These are phyloP conservation scores for Shinisaurus crocodilurus DNA, from an alignment of 2,113 vertebrate genomes.

Conservation along the genomic window DNA sequence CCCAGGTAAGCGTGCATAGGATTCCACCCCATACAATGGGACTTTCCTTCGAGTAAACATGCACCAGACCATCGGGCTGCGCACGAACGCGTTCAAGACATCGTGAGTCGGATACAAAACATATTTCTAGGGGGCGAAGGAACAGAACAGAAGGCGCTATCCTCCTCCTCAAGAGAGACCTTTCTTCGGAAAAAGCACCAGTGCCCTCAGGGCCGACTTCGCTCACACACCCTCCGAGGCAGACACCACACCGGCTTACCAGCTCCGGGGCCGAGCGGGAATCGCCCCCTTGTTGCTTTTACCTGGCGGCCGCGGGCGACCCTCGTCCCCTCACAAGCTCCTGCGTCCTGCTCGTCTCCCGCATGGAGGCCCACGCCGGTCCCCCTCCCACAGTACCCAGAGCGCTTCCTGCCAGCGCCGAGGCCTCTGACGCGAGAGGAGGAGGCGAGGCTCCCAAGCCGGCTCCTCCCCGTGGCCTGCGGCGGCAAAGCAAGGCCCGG, in stretches of 20 bases:
- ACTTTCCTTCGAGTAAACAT: background rate
- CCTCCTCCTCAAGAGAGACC: background rate
- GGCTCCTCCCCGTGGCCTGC: background rate
- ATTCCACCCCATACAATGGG: background rate
- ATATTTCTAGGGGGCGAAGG: background rate
- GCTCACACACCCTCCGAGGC: no score
- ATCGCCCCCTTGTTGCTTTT: no score
- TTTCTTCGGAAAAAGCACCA: background rate
- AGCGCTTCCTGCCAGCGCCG: background rate
- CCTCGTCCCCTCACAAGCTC: background rate
- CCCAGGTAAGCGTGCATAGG: background rate
- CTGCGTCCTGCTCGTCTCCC: background rate
- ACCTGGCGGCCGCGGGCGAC: background rate
- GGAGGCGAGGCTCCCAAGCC: background rate
- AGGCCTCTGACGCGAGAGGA: background rate
- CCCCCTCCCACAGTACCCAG: no score
- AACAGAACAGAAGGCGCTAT: background rate
- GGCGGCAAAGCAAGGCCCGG: background rate
- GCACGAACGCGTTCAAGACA: background rate
- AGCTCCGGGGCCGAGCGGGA: no score
- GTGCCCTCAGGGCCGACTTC: background rate
- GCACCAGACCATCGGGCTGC: background rate
- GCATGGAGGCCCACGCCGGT: background rate
- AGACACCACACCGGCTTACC: background rate
- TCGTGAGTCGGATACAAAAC: background rate